A percentile compares a stretch with the other conserved stretches of the same genome.
Conservation (phyloP, 2,888 invertebrate genomes). For the Ypsolopha sequella region DNA sequence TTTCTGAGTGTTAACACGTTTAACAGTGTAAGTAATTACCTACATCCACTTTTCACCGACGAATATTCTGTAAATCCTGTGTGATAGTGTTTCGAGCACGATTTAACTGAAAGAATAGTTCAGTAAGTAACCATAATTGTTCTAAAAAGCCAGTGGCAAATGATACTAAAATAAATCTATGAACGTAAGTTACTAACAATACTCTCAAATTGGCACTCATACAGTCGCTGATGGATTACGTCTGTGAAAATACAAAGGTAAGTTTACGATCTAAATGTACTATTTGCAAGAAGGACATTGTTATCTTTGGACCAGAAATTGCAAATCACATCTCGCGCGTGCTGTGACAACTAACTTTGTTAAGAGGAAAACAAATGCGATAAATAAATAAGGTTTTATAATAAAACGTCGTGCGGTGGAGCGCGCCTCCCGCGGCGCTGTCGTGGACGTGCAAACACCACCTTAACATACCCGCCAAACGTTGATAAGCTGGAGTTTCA, state of each 20-base stretch:
- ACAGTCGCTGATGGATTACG: not conserved
- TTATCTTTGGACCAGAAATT: not conserved
- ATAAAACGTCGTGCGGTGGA: conserved; percentile 30
- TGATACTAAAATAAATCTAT: too few species aligned
- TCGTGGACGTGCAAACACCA: conserved; percentile 50
- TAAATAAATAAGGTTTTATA: conserved; percentile 5
- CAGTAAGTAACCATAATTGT: too few species aligned
- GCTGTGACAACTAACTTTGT: conserved; percentile 5
- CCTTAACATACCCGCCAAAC: conserved; percentile 38
- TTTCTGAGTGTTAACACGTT: too few species aligned
- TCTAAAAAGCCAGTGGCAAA: too few species aligned
- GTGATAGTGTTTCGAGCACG: too few species aligned
- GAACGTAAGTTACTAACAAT: not conserved
- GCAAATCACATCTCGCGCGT: conserved; percentile 1
- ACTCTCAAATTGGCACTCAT: not conserved
- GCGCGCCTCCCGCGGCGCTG: conserved; percentile 42
- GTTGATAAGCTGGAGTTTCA: conserved; percentile 27
- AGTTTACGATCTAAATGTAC: not conserved
- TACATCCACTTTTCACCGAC: too few species aligned
- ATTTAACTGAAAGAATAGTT: too few species aligned
- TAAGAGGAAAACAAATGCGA: conserved; percentile 4
- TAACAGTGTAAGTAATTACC: too few species aligned
- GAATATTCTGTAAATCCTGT: too few species aligned
- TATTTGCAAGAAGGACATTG: not conserved
- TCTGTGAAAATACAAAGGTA: not conserved